phyloP scores from a whole-genome alignment of 2,888 invertebrate genomes.

The Lasius platythorax region DNA sequence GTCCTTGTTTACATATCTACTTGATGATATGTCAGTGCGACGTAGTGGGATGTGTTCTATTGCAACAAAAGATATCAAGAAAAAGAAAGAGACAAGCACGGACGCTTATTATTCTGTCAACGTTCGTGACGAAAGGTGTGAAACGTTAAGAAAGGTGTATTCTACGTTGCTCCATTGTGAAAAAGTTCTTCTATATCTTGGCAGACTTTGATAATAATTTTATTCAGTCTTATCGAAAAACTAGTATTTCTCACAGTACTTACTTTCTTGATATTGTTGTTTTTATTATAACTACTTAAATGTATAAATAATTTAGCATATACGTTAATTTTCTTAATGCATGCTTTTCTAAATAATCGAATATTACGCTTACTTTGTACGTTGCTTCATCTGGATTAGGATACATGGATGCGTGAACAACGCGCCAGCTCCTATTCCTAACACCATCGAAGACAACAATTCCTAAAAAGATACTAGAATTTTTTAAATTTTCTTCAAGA shows the following conservation, averaged over 20 bases:
- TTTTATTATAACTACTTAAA: background rate
- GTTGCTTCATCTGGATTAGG: conserved; percentile 93
- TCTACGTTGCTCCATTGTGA: background rate
- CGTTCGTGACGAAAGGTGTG: background rate
- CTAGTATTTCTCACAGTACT: background rate
- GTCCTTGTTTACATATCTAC: background rate
- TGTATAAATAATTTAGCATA: background rate
- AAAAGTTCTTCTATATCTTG: background rate
- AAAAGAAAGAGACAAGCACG: background rate
- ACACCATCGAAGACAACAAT: conserved; percentile 90
- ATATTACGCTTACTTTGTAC: conserved; percentile 58
- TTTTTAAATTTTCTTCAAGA: background rate
- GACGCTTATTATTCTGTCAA: background rate
- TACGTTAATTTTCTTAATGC: background rate
- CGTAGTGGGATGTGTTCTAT: background rate
- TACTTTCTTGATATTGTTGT: background rate
- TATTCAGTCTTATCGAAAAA: background rate
- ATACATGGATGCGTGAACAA: conserved; percentile 94
- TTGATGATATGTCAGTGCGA: background rate
- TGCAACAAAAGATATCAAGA: background rate
- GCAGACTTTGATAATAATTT: background rate
- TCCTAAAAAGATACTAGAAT: conserved; percentile 79
- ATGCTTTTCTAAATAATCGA: background rate
- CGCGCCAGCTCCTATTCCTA: conserved; percentile 93
- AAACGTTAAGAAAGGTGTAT: background rate